Base-by-base conservation (phyloP, 2,113 vertebrate species). In the Heloderma charlesbogerti region DNA sequence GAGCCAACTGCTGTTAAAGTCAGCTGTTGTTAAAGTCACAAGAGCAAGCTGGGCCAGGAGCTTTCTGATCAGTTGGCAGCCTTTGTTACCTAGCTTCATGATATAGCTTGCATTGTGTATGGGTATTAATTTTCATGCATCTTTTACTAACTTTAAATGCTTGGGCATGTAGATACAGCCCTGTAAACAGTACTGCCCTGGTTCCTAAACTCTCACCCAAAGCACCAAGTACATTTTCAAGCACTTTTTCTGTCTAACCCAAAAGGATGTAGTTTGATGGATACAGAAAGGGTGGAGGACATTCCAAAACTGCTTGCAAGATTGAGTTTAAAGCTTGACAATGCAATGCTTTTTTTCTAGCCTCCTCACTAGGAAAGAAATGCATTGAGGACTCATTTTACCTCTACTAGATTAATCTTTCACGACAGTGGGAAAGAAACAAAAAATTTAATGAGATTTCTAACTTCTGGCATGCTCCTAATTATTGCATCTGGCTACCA, bases 401-500 rank as follows among this genome's bases (percentile, higher is more conserved):
- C 84, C 51, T 88, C 80, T 83, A 20, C 13, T 18, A 85, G 16
- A 87, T 74, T 88, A 86, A 60, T 40, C 43, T 69, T 72, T 84
- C 51, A 45, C 3, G 10, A 1, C 75, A 51, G 37, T 12, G 18
- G 18, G 74, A 81, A 84, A 51, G 18, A 85, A n/a, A 10, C 37
- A 87, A 60, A 22, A 87, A 40, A 9, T 37, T 0, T 7, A 6
- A 48, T 34, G 37, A 66, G 74, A 75, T 71, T 45, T 84, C 54
- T 34, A 43, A 72, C 86, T 89, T 74, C 89, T 89, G 40, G 4
- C 15, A 91, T 84, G 89, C 81, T 94, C 85, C 66, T 29, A 66
- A 86, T 93, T 66, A 88, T 31, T 72, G 54, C 8, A 27, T 0
- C 3, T 91, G 43, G 27, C 12, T 91, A 89, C 12, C 72, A 75